phyloP scores from a whole-genome alignment of 2,797 vertebrate genomes.

The Aplochiton taeniatus region DNA sequence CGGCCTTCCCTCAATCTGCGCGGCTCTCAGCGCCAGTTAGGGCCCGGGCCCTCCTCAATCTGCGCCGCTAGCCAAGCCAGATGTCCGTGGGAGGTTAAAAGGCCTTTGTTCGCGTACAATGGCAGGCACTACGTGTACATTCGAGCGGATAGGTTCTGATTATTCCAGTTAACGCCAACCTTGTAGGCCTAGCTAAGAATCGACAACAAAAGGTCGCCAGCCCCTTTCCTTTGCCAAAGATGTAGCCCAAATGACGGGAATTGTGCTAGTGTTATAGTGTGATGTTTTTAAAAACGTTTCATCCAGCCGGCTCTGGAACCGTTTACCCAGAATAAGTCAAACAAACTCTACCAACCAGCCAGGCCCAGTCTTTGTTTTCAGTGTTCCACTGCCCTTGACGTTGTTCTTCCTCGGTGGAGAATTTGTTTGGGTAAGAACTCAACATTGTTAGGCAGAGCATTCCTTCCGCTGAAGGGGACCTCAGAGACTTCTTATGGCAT shows the following conservation, averaged over 20 bases:
- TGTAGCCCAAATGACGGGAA: no score
- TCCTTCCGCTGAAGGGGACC: constrained; percentile 73
- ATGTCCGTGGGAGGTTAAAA: constrained; percentile 56
- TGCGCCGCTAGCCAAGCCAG: constrained; percentile 57
- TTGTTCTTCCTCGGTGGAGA: constrained; percentile 66
- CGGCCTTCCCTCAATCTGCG: constrained; percentile 57
- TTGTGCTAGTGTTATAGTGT: no score
- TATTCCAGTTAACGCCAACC: no score
- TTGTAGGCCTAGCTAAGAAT: no score
- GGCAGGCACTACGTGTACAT: no score
- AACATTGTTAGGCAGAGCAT: constrained; percentile 73
- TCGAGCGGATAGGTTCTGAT: no score
- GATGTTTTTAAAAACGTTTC: no score
- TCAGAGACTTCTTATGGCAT: constrained; percentile 78
- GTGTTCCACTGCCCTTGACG: constrained; percentile 56
- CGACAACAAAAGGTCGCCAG: no score
- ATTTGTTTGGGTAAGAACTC: constrained; percentile 75
- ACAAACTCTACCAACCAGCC: not conserved
- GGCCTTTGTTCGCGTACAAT: no score
- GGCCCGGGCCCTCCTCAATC: constrained; percentile 46
- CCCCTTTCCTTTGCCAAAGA: no score
- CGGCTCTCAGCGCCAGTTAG: constrained; percentile 52
- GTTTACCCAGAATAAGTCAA: no score
- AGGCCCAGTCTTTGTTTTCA: constrained; percentile 26
- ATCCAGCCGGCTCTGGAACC: no score